Evolutionary conservation across 1,140 invertebrate genomes (phyloP).

Genomic region (Chrysopa pallens): DNA sequence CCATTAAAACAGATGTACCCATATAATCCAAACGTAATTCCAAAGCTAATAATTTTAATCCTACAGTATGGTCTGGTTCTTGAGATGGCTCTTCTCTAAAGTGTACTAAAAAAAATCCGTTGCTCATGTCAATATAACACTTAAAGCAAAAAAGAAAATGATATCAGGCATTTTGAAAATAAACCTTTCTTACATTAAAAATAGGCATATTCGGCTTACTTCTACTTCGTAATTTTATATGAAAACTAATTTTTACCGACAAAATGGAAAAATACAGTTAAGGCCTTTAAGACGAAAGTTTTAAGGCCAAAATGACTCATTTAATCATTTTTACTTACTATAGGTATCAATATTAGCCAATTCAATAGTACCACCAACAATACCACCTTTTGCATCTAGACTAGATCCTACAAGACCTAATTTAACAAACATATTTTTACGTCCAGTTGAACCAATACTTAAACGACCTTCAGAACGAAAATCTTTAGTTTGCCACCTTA

Average conservation of each 20-base stretch:
- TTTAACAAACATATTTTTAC: conserved; percentile 83
- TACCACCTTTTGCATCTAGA: conserved; percentile 87
- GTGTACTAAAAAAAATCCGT: conserved; percentile 36
- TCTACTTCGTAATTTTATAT: too few species aligned
- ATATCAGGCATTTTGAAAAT: conserved; percentile 1
- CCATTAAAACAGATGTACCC: conserved; percentile 87
- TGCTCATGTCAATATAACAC: background rate
- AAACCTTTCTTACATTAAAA: too few species aligned
- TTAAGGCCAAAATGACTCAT: conserved; percentile 2
- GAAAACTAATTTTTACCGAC: background rate
- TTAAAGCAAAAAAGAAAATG: conserved; percentile 1
- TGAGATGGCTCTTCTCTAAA: conserved; percentile 76
- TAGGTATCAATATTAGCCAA: conserved; percentile 76
- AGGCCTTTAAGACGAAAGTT: background rate
- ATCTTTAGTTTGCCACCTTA: conserved; percentile 76
- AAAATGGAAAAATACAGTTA: background rate
- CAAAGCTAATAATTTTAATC: conserved; percentile 66
- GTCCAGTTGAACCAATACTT: conserved; percentile 84
- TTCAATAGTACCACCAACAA: conserved; percentile 87
- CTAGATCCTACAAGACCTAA: conserved; percentile 76
- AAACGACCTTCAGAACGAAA: conserved; percentile 78
- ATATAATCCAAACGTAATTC: conserved; percentile 90
- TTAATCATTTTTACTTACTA: conserved; percentile 31
- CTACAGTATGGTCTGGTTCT: conserved; percentile 76
- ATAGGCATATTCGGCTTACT: too few species aligned